Conservation (phyloP, 2,113 vertebrate species). For the Phycodurus eques region DNA sequence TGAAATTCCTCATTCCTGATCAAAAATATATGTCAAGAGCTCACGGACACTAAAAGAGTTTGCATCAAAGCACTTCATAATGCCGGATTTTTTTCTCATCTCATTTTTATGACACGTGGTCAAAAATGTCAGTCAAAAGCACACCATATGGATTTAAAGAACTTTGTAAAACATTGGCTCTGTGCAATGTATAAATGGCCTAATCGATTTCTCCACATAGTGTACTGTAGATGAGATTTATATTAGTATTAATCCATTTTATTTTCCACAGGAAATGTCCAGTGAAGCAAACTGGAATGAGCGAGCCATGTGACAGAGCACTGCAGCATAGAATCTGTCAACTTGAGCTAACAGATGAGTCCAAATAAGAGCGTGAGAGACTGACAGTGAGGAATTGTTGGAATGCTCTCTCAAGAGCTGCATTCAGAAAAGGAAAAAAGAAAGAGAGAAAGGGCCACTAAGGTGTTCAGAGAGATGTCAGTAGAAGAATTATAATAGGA, state of each 20-base stretch:
- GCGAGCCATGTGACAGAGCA: constrained; percentile 3
- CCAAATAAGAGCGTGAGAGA: constrained; percentile 35
- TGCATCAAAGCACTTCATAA: no score
- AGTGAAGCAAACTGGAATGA: constrained; percentile 7
- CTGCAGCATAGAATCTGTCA: constrained; percentile 46
- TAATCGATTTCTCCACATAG: neutral
- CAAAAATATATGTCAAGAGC: no score
- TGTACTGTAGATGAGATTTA: neutral
- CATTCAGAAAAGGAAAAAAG: constrained; percentile 6
- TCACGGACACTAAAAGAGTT: no score
- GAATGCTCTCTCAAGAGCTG: constrained; percentile 50
- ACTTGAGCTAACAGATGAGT: constrained; percentile 35
- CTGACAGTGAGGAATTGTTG: constrained; percentile 60
- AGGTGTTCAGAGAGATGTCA: constrained; percentile 8
- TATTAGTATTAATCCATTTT: neutral
- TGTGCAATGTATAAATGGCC: neutral
- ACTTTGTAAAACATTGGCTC: neutral
- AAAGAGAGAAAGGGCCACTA: neutral
- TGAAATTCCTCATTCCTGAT: no score
- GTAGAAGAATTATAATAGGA: neutral
- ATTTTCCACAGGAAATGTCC: neutral
- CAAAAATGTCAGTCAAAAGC: no score
- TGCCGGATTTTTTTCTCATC: no score
- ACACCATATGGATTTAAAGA: no score
- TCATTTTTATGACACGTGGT: no score